Base-by-base conservation (phyloP, 2,888 invertebrate genomes). In the Arctia plantaginis region DNA sequence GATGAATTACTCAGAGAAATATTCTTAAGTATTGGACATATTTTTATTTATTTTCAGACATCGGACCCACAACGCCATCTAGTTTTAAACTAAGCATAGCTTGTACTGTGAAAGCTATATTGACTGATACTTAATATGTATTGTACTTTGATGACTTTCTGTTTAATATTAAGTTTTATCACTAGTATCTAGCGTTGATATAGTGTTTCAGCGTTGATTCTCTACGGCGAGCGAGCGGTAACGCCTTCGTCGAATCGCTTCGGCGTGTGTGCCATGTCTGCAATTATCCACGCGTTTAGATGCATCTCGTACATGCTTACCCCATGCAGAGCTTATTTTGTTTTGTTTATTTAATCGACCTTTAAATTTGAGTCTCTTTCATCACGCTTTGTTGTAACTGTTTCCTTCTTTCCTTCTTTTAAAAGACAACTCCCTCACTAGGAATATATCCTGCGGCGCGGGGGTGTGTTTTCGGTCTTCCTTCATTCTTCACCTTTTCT, bases 231-330 rank as follows among this genome's bases (percentile, higher is more conserved):
- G 74, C 76, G 82, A 51, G 75, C 76, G 82, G 85, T 79, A 85
- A 80, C 89, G 88, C 88, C 89, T 87, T 82, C 79, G 77, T 44
- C 76, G 78, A 76, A 81, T 76, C 85, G 85, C 70, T 79, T 75
- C 82, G 82, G 72, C 82, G 78, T 80, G 82, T 80, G 80, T 79
- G 83, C 87, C 75, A 77, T 79, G 83, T 81, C 81, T 79, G 84
- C 88, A 88, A 90, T 91, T 91, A 90, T 89, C 86, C 84, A 90
- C 88, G 90, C 89, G 84, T 86, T 86, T 82, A 83, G 83, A 85
- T 86, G 77, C 82, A 84, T 83, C 81, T 66, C 72, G 72, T 71
- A 72, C 73, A 77, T 76, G 77, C 81, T 70, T 77, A 72, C 73
- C 33, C 71, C 73, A 70, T 74, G 51, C 41, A 70, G 27, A 69